phyloP scores from a whole-genome alignment of 2,888 invertebrate genomes.

The Blastobasis lacticolella region DNA sequence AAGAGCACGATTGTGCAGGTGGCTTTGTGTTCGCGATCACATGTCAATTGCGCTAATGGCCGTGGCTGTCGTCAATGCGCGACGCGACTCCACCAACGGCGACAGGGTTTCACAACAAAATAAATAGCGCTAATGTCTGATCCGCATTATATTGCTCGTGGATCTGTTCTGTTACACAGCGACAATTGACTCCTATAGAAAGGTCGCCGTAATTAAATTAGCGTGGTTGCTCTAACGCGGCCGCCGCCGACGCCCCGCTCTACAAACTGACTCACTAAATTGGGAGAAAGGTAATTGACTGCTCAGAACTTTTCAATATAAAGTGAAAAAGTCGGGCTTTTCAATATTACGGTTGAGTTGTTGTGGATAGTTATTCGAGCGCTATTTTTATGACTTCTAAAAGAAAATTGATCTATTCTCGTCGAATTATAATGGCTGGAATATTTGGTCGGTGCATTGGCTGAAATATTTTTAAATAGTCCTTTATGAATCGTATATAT shows the following conservation, averaged over 20 bases:
- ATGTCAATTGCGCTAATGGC: slow-evolving; percentile 39
- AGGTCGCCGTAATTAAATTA: slow-evolving; percentile 63
- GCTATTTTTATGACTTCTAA: no score
- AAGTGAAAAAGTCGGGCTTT: slow-evolving; percentile 2
- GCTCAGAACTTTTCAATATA: slow-evolving; percentile 10
- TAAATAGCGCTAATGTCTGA: slow-evolving; percentile 8
- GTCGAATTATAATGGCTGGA: no score
- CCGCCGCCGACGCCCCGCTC: background rate
- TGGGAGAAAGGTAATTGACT: slow-evolving; percentile 20
- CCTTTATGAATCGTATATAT: no score
- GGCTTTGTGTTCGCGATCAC: slow-evolving; percentile 35
- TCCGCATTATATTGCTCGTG: background rate
- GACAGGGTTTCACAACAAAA: slow-evolving; percentile 33
- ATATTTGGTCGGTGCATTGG: no score
- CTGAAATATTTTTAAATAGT: no score
- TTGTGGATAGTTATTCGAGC: no score
- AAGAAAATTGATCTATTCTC: no score
- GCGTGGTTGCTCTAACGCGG: slow-evolving; percentile 34
- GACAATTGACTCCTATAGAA: slow-evolving; percentile 59
- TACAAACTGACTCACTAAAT: slow-evolving; percentile 10
- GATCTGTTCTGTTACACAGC: background rate
- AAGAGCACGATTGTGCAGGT: slow-evolving; percentile 22
- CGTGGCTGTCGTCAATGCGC: slow-evolving; percentile 27
- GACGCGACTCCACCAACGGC: slow-evolving; percentile 4
- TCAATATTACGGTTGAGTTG: no score